Evolutionary conservation across 2,113 vertebrate genomes (phyloP).

Genomic region (Apodemus sylvaticus): DNA sequence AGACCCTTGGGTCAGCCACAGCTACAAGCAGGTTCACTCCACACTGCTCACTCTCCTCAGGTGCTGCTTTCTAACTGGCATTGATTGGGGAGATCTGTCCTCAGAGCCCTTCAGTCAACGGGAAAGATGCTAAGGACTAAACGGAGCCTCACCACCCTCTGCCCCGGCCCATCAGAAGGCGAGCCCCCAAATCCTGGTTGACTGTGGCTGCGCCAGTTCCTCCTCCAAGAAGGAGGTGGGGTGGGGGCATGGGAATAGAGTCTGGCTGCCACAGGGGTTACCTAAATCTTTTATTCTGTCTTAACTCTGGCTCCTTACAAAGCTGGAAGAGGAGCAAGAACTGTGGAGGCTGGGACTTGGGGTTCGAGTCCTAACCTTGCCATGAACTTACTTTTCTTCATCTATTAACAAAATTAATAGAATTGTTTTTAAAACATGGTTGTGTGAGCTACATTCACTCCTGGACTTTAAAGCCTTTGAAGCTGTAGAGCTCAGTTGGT

Average conservation of each 20-base stretch:
- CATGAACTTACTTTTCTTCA: neutral
- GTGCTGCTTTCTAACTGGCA: neutral
- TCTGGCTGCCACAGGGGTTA: fast-evolving
- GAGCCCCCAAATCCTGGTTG: no score
- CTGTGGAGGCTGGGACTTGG: no score
- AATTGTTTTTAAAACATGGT: neutral
- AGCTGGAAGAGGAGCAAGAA: fast-evolving
- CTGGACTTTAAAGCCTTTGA: neutral
- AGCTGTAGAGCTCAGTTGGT: neutral
- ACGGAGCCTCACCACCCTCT: fast-evolving
- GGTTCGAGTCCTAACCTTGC: neutral
- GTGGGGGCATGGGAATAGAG: fast-evolving
- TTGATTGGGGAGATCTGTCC: neutral
- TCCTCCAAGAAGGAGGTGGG: fast-evolving
- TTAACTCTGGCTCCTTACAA: neutral
- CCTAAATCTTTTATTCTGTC: neutral
- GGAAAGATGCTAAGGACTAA: neutral
- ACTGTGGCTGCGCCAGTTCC: fast-evolving
- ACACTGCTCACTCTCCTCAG: neutral
- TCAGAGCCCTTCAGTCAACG: neutral
- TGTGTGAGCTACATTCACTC: neutral
- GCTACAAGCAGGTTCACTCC: fast-evolving
- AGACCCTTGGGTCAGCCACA: fast-evolving
- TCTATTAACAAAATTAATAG: neutral
- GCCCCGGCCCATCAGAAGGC: neutral